phyloP scores from a whole-genome alignment of 2,797 vertebrate genomes.

The Alfaro cultratus region DNA sequence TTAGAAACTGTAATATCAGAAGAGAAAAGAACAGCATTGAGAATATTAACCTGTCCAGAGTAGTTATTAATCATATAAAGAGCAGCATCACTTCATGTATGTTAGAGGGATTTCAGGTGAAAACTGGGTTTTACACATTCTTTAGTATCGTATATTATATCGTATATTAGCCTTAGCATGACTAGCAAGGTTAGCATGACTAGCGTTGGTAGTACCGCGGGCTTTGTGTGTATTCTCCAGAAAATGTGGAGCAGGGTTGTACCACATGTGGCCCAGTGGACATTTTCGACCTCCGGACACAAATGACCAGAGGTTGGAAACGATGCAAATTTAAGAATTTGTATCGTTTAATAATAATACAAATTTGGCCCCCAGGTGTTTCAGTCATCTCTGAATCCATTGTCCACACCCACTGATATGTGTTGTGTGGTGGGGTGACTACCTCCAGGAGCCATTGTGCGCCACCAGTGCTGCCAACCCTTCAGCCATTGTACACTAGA shows the following conservation, averaged over 20 bases:
- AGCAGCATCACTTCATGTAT: background rate
- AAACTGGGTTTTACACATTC: background rate
- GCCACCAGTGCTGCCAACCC: too few species aligned
- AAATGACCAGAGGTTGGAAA: too few species aligned
- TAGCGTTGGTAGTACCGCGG: background rate
- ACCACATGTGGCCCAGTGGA: too few species aligned
- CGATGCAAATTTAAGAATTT: too few species aligned
- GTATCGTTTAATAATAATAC: background rate
- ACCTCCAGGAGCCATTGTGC: background rate
- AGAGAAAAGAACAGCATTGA: background rate
- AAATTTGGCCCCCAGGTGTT: background rate
- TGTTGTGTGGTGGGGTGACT: too few species aligned
- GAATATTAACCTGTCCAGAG: background rate
- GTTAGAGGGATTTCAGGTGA: background rate
- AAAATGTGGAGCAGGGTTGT: background rate
- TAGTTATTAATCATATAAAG: background rate
- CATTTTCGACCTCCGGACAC: background rate
- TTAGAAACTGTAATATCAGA: background rate
- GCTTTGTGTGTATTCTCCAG: background rate
- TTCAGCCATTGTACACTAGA: too few species aligned
- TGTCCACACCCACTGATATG: background rate
- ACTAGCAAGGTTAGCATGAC: background rate
- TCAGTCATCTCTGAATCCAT: background rate
- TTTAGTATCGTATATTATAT: background rate
- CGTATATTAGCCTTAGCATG: background rate